Percentiles rank a stretch among this genome's conserved stretches.
These are phyloP conservation scores for Megalopta genalis DNA, from an alignment of 1,140 invertebrate species.

Conservation along the genomic window DNA sequence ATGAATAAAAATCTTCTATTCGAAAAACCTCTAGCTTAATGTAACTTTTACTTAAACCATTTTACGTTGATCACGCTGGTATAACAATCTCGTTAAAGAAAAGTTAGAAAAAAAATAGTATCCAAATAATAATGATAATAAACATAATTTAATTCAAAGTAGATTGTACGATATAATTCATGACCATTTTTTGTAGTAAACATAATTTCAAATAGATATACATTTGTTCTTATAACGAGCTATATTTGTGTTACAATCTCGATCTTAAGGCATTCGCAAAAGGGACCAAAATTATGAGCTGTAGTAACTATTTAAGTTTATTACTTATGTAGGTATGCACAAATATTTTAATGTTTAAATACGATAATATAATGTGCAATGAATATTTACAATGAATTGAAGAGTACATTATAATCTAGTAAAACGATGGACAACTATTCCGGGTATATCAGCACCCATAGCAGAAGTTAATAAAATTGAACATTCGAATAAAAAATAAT, in stretches of 20 bases:
- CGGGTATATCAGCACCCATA: not conserved
- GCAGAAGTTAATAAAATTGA: not conserved
- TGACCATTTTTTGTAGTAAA: constrained; percentile 51
- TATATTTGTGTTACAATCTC: constrained; percentile 38
- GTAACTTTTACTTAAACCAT: not conserved
- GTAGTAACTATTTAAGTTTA: not conserved
- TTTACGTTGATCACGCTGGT: not conserved
- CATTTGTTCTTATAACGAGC: constrained; percentile 35
- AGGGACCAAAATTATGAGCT: constrained; percentile 10
- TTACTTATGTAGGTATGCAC: not conserved
- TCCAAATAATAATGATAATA: constrained; percentile 67
- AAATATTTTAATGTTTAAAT: constrained; percentile 5
- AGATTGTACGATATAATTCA: constrained; percentile 66
- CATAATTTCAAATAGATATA: constrained; percentile 16
- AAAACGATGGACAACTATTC: not conserved
- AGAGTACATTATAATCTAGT: constrained; percentile 4
- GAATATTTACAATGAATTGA: not conserved
- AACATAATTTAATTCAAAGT: constrained; percentile 75
- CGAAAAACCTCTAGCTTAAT: not conserved
- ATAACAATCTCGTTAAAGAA: constrained; percentile 26
- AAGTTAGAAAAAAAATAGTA: constrained; percentile 32
- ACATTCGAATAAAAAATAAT: not conserved
- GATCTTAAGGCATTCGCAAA: constrained; percentile 40
- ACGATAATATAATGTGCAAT: not conserved
- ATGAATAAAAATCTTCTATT: not conserved